Evolutionary conservation across 2,797 vertebrate genomes (phyloP).

Genomic region (Nothura maculosa): DNA sequence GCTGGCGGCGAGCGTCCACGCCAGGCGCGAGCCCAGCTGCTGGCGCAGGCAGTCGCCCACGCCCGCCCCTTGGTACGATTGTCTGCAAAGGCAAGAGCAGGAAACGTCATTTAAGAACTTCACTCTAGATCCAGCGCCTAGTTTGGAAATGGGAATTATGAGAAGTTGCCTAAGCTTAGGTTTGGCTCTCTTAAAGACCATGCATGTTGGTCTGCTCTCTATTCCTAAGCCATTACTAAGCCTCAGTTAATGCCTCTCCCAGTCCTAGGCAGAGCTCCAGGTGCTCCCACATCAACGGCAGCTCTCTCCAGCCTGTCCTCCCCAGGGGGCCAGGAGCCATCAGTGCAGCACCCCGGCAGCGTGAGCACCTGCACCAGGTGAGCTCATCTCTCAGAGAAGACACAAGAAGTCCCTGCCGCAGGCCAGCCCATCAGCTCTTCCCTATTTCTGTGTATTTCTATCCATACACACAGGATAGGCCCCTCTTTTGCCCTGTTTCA

Average conservation of each 20-base stretch:
- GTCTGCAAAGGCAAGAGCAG: constrained; percentile 71
- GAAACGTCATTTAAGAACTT: neutral
- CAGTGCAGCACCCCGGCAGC: neutral
- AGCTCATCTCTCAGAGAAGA: neutral
- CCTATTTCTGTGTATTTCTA: neutral
- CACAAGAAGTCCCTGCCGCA: neutral
- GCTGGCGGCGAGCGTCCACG: constrained; percentile 89
- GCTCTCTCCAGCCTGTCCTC: neutral
- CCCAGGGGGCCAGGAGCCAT: neutral
- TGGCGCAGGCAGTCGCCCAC: constrained; percentile 86
- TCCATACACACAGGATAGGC: no score
- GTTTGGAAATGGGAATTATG: neutral
- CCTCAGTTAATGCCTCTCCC: neutral
- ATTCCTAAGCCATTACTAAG: neutral
- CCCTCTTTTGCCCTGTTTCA: neutral
- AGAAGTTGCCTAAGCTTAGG: neutral
- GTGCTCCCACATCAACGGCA: neutral
- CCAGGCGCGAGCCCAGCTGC: constrained; percentile 91
- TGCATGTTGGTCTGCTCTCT: neutral
- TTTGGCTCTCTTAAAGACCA: neutral
- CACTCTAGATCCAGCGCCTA: neutral
- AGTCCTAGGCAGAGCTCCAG: neutral
- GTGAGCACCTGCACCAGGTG: accelerated
- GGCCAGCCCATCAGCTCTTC: neutral
- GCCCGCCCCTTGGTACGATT: constrained; percentile 79